Evolutionary conservation across 2,113 vertebrate genomes (phyloP), one percentile per base, ranked within the genome.

Genomic region (Abramis brama): DNA sequence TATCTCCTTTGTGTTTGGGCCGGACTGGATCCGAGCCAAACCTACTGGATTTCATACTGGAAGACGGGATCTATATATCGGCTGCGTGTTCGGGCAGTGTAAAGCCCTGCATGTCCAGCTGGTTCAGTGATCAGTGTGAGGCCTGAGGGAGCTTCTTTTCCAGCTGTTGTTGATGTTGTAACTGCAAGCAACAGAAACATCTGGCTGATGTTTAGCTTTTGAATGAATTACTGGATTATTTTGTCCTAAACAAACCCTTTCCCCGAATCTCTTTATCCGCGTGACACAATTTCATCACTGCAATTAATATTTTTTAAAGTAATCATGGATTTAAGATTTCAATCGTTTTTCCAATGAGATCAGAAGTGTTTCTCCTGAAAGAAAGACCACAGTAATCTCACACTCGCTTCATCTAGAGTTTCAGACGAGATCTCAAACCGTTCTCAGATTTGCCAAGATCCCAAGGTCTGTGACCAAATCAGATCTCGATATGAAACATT

Each of bases 181-280:
- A 77, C 75, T 2, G 21, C 71, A 47, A 36, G 12, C 33, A 73
- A 21, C 70, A 73, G 8, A 73, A 75, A 75, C 75, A 77, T 77
- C 75, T 77, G 75, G 75, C 75, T 15, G 43, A n/a, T 75, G 71
- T 75, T 75, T 75, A 75, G n/a, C 0, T 75, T 75, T 17, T 7
- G 39, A 50, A 47, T 15, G 11, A 75, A 50, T 17, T 47, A 25
- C 17, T 13, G 43, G 43, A 25, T 77, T 55, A 27, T 33, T 77
- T 33, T 55, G 47, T 52, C 25, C 47, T 33, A 55, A 77, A 77
- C 47, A 77, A 77, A 77, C 45, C 47, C 50, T 77, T 77, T 77
- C 17, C 75, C 75, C 13, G 50, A 77, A 77, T 13, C 43, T 30
- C 45, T 76, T 27, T 17, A 76, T 50, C n/a, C 3, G 12, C 43